These are phyloP conservation scores for Drosophila trapezifrons DNA, from an alignment of 1,140 invertebrate genomes.

Conservation along the genomic window DNA sequence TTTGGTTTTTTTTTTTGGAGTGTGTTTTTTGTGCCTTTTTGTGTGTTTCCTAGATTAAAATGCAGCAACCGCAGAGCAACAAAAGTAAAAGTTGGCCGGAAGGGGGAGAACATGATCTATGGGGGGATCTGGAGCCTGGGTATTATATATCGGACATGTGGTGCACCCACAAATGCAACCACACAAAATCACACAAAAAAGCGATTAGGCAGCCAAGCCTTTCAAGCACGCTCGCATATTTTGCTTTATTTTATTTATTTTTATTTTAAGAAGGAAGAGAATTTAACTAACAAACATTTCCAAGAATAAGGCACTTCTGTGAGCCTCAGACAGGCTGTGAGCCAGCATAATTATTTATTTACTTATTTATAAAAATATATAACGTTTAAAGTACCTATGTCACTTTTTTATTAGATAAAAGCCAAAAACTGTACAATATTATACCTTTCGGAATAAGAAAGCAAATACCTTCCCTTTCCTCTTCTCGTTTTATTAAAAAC, in stretches of 20 bases:
- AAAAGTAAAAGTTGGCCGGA: slow-evolving; percentile 19
- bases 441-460: too few relatives aligned
- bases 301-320: too few relatives aligned
- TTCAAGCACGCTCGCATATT: slow-evolving; percentile 14
- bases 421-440: too few relatives aligned
- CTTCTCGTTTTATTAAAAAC: too few relatives aligned
- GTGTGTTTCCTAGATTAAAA: slow-evolving; percentile 1
- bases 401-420: too few relatives aligned
- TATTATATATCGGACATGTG: slow-evolving; percentile 25
- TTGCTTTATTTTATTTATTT: slow-evolving; percentile 17
- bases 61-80: slow-evolving; percentile 20
- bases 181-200: slow-evolving; percentile 70
- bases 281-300: neutral
- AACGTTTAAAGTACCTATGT: too few relatives aligned
- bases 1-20: neutral
- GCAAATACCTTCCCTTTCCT: too few relatives aligned
- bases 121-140: too few relatives aligned
- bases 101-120: neutral
- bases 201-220: slow-evolving; percentile 64
- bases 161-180: slow-evolving; percentile 64
- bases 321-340: too few relatives aligned
- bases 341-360: too few relatives aligned
- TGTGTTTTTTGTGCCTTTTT: neutral
- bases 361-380: too few relatives aligned
- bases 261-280: too few relatives aligned